phyloP scores from a whole-genome alignment of 2,888 invertebrate species.

The Drosophila mimica region DNA sequence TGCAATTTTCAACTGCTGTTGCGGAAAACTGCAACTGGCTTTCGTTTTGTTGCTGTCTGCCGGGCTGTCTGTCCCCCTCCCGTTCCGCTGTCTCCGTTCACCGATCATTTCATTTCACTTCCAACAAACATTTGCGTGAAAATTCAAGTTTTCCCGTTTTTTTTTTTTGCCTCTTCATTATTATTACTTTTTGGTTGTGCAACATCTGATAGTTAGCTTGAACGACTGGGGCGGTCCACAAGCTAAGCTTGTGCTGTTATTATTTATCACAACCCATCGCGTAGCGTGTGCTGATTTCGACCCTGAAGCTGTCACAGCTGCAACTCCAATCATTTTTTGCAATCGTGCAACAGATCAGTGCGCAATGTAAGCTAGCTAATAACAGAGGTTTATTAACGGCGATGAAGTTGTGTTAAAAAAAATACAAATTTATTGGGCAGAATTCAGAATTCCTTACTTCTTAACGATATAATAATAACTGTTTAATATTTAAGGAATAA shows the following conservation, averaged over 20 bases:
- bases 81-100: neutral
- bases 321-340: neutral
- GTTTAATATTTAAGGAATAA: neutral
- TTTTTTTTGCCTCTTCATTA: conserved; percentile 33
- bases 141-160: conserved; percentile 62
- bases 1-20: conserved; percentile 25
- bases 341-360: conserved; percentile 11
- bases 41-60: conserved; percentile 40
- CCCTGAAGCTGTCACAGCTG: conserved; percentile 15
- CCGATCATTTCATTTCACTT: conserved; percentile 56
- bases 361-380: neutral
- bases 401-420: neutral
- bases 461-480: neutral
- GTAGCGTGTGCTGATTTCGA: conserved; percentile 28
- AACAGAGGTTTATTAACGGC: neutral
- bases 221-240: conserved; percentile 47
- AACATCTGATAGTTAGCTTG: conserved; percentile 38
- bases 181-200: conserved; percentile 54
- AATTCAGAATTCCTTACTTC: neutral
- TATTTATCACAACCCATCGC: conserved; percentile 28
- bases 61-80: neutral
- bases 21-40: conserved; percentile 62
- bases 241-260: conserved; percentile 35
- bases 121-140: conserved; percentile 61
- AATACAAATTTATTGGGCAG: neutral